Percentiles rank a stretch among this genome's conserved stretches.
Conservation (phyloP, 2,113 vertebrate species). For the Morone chrysops region DNA sequence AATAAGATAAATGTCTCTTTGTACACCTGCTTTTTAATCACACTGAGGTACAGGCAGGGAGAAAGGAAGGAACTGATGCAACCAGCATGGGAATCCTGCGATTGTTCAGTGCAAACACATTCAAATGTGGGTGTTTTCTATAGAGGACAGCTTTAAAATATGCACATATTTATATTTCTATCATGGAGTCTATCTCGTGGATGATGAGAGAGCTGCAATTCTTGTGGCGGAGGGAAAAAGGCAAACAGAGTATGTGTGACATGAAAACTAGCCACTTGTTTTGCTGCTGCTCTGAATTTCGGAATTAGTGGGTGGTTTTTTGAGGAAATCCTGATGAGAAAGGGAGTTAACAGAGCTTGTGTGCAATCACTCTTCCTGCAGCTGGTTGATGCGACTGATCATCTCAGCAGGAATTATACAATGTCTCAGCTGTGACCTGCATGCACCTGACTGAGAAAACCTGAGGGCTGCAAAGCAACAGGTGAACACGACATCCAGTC, state of each 20-base stretch:
- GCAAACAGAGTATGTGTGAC: constrained; percentile 33
- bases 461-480: constrained; percentile 37
- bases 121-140: constrained; percentile 26
- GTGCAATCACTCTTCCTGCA: constrained; percentile 49
- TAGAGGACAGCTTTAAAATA: constrained; percentile 19
- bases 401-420: constrained; percentile 45
- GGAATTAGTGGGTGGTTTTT: constrained; percentile 41
- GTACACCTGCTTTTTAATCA: constrained; percentile 39
- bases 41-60: neutral
- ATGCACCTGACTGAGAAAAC: constrained; percentile 31
- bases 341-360: constrained; percentile 37
- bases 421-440: constrained; percentile 62
- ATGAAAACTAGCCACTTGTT: constrained; percentile 45
- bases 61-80: constrained; percentile 9
- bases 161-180: constrained; percentile 57
- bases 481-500: neutral
- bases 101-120: constrained; percentile 32
- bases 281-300: constrained; percentile 37
- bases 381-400: constrained; percentile 47
- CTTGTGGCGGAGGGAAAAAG: constrained; percentile 1
- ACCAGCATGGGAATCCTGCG: constrained; percentile 8
- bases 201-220: constrained; percentile 30
- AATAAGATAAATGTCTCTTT: constrained; percentile 15
- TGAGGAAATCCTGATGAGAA: constrained; percentile 48
- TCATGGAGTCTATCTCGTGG: constrained; percentile 51